Conservation (phyloP, 1,140 invertebrate species). For the Drosophila pruinosa region DNA sequence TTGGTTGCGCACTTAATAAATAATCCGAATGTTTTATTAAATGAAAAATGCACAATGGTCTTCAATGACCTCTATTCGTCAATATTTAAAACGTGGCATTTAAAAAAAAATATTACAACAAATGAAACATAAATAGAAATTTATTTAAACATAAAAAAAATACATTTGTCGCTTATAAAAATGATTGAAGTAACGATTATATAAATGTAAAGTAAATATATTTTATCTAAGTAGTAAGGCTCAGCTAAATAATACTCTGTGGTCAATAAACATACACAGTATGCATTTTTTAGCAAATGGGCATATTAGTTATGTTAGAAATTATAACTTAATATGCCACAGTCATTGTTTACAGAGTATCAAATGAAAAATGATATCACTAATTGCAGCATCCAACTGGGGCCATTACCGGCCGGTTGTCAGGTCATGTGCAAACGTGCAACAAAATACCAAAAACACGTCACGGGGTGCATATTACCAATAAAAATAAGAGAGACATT, state of each 20-base stretch:
- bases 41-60: neutral
- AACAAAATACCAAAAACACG: constrained; percentile 39
- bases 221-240: neutral
- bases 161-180: constrained; percentile 47
- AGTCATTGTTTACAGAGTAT: neutral
- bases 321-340: no score
- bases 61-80: neutral
- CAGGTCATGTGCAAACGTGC: constrained; percentile 44
- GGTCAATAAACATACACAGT: no score
- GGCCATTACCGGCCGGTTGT: constrained; percentile 51
- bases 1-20: constrained; percentile 17
- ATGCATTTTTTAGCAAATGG: no score
- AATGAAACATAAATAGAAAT: neutral
- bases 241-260: neutral
- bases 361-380: constrained; percentile 45
- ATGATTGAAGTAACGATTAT: no score
- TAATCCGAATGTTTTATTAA: constrained; percentile 13
- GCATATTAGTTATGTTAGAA: no score
- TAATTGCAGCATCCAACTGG: constrained; percentile 48
- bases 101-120: neutral
- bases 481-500: constrained; percentile 20
- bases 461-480: constrained; percentile 51
- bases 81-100: neutral
- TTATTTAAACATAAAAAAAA: constrained; percentile 39
- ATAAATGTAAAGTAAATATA: no score